Percentiles rank a stretch among this genome's conserved stretches.
phyloP scores from a whole-genome alignment of 2,797 vertebrate species.

The Enoplosus armatus region DNA sequence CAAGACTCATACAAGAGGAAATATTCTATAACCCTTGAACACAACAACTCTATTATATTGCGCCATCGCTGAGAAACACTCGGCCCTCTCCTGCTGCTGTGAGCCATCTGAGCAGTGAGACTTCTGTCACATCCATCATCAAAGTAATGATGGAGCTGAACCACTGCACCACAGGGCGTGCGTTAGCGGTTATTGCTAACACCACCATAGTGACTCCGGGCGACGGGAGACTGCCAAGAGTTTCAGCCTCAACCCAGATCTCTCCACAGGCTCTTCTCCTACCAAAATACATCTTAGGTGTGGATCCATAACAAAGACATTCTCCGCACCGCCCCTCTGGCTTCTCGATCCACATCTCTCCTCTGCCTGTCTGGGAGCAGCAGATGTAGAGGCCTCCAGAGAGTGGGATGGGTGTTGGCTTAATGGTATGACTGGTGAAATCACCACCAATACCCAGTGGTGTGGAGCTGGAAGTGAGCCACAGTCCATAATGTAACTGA shows the following conservation, averaged over 20 bases:
- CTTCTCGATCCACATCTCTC: constrained; percentile 47
- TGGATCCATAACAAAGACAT: constrained; percentile 70
- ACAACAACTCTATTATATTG: not conserved
- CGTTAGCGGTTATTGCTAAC: constrained; percentile 68
- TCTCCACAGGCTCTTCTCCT: constrained; percentile 54
- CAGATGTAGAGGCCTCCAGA: constrained; percentile 75
- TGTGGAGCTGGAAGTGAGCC: constrained; percentile 62
- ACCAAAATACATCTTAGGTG: constrained; percentile 62
- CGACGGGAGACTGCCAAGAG: constrained; percentile 59
- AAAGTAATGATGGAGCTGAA: constrained; percentile 46
- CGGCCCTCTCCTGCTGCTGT: constrained; percentile 18
- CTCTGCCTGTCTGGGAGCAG: constrained; percentile 60
- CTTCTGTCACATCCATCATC: constrained; percentile 71
- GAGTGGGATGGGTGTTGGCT: constrained; percentile 76
- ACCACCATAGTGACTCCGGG: constrained; percentile 49
- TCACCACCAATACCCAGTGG: constrained; percentile 69
- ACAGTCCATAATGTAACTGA: constrained; percentile 42
- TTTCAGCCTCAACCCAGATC: constrained; percentile 48
- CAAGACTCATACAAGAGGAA: constrained; percentile 1
- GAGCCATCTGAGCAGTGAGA: constrained; percentile 40
- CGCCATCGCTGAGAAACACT: not conserved
- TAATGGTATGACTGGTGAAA: constrained; percentile 74
- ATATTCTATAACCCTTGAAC: not conserved
- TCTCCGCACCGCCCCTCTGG: constrained; percentile 21
- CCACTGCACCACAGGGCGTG: constrained; percentile 62